Evolutionary conservation across 2,888 invertebrate genomes (phyloP).

Genomic region (Cosmopolites sordidus): DNA sequence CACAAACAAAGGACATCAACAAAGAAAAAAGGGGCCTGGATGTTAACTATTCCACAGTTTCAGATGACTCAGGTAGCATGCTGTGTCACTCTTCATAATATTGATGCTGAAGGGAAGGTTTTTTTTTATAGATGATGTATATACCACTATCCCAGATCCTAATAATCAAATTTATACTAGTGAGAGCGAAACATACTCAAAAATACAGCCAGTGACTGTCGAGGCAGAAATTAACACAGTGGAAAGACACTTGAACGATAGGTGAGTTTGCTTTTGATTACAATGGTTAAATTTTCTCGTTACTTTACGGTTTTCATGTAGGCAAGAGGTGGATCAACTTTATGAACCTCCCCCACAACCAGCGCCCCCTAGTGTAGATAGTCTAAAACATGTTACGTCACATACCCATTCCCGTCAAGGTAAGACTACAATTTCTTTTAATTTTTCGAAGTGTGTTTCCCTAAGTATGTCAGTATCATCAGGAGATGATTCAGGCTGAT

Average conservation of each 20-base stretch:
- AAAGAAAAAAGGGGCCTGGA: slow-evolving; percentile 51
- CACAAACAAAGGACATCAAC: slow-evolving; percentile 54
- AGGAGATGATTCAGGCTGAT: too few species aligned
- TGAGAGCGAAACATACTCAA: slow-evolving; percentile 84
- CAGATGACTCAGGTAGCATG: slow-evolving; percentile 82
- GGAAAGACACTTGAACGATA: slow-evolving; percentile 15
- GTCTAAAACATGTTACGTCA: slow-evolving; percentile 54
- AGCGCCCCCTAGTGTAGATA: slow-evolving; percentile 60
- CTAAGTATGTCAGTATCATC: too few species aligned
- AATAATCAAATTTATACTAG: slow-evolving; percentile 63
- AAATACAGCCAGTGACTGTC: slow-evolving; percentile 61
- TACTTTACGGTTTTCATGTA: neutral
- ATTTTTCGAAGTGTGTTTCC: too few species aligned
- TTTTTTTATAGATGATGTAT: slow-evolving; percentile 72
- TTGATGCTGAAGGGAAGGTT: too few species aligned
- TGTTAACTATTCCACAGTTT: slow-evolving; percentile 84
- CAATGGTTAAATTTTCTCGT: too few species aligned
- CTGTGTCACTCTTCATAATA: too few species aligned
- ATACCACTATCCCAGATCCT: slow-evolving; percentile 84
- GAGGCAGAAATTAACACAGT: slow-evolving; percentile 43
- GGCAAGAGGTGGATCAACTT: slow-evolving; percentile 36
- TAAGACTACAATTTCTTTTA: too few species aligned
- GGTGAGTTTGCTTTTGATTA: slow-evolving; percentile 5
- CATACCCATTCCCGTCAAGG: slow-evolving; percentile 60
- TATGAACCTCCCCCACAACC: slow-evolving; percentile 53